Evolutionary conservation across 2,888 invertebrate genomes (phyloP).

Genomic region (Hoplodrina blanda): DNA sequence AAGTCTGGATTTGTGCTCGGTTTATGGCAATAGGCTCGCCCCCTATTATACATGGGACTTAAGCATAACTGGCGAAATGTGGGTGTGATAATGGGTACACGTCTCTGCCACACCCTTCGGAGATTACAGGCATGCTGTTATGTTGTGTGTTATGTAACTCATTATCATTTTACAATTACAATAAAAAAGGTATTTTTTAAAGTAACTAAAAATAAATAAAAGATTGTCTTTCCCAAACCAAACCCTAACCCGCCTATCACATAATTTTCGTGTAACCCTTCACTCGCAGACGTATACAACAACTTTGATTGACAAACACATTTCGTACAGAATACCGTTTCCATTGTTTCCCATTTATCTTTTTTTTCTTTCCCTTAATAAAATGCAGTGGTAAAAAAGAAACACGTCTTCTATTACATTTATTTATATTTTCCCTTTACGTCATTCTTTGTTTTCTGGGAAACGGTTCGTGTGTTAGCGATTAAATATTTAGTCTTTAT

Average conservation of each 20-base stretch:
- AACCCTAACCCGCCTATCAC: background rate
- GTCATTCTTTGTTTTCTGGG: constrained; percentile 23
- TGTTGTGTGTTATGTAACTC: too few relatives aligned
- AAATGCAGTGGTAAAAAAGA: constrained; percentile 64
- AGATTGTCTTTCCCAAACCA: constrained; percentile 17
- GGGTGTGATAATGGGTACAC: too few relatives aligned
- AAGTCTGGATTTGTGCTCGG: too few relatives aligned
- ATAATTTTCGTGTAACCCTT: constrained; percentile 22
- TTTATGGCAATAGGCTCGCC: too few relatives aligned
- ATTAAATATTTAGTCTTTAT: constrained; percentile 38
- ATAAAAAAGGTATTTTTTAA: too few relatives aligned
- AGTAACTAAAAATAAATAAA: too few relatives aligned
- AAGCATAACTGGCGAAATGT: too few relatives aligned
- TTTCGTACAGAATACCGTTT: constrained; percentile 49
- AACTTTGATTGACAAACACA: constrained; percentile 66
- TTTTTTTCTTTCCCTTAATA: constrained; percentile 60
- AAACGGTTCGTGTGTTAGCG: constrained; percentile 20
- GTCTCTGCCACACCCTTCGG: too few relatives aligned
- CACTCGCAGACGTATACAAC: constrained; percentile 21
- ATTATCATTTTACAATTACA: too few relatives aligned
- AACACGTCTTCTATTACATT: constrained; percentile 44
- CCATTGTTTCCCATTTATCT: constrained; percentile 61
- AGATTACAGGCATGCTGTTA: too few relatives aligned
- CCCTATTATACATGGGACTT: too few relatives aligned
- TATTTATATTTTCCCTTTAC: constrained; percentile 48